A percentile compares a stretch with the other conserved stretches of the same genome.
Conservation (phyloP, 1,140 invertebrate genomes). For the Gonatopus flavifemur region DNA sequence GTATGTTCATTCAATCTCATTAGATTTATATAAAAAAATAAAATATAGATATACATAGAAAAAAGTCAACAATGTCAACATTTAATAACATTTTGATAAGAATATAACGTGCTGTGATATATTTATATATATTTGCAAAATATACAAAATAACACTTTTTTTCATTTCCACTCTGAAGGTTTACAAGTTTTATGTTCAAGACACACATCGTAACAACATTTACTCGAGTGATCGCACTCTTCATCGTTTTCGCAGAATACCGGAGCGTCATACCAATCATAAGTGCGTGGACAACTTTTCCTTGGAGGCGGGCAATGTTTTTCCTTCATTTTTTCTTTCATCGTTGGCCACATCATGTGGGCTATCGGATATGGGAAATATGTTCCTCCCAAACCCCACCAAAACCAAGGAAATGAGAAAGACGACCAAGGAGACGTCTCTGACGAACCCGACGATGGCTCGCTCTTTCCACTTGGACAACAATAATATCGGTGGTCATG, state of each 20-base stretch:
- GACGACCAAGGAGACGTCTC: slow-evolving; percentile 1
- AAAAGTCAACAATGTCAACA: no score
- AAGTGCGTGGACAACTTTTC: slow-evolving; percentile 22
- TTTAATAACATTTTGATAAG: no score
- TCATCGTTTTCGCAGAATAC: slow-evolving; percentile 22
- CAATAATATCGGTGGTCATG: slow-evolving; percentile 33
- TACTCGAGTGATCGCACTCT: slow-evolving; percentile 23
- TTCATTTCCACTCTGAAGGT: slow-evolving; percentile 19
- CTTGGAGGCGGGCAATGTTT: slow-evolving; percentile 32
- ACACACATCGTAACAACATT: slow-evolving; percentile 41
- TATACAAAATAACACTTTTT: no score
- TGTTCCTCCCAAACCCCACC: neutral
- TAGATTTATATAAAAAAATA: no score
- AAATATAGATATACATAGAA: no score
- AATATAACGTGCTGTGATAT: no score
- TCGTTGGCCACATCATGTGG: slow-evolving; percentile 1
- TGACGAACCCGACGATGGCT: neutral
- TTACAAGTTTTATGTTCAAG: slow-evolving; percentile 42
- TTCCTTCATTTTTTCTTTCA: neutral
- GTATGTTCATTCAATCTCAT: no score
- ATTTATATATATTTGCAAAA: no score
- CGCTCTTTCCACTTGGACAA: slow-evolving; percentile 27
- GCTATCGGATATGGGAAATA: neutral
- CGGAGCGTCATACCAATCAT: slow-evolving; percentile 27
- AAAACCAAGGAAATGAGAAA: slow-evolving; percentile 8